Percentiles rank a stretch among this genome's conserved stretches.
These are phyloP conservation scores for Irena cyanogastra DNA, from an alignment of 2,113 vertebrate genomes.

Conservation along the genomic window DNA sequence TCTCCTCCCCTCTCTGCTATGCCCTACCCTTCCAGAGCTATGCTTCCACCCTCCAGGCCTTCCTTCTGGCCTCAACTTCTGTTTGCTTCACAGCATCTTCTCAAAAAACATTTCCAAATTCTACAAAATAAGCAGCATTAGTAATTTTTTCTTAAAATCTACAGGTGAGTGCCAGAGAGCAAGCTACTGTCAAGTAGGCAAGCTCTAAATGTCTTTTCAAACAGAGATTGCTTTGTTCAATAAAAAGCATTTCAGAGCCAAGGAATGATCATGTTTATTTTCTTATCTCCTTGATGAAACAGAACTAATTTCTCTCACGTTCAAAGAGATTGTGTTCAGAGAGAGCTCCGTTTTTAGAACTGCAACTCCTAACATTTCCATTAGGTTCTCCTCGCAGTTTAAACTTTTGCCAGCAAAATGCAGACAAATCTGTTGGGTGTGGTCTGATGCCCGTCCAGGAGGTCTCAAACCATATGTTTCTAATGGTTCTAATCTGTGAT, in stretches of 20 bases:
- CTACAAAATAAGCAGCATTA: background rate
- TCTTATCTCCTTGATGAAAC: slow-evolving; percentile 40
- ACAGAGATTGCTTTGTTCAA: slow-evolving; percentile 8
- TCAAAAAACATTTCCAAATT: background rate
- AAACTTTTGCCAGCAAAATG: background rate
- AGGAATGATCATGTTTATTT: slow-evolving; percentile 38
- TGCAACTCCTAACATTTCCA: background rate
- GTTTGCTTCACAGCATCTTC: background rate
- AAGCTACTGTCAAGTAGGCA: background rate
- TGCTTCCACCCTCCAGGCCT: background rate
- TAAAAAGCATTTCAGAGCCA: slow-evolving; percentile 38
- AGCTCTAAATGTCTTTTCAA: background rate
- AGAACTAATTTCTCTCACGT: slow-evolving; percentile 2
- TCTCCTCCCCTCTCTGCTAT: background rate
- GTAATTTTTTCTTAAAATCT: background rate
- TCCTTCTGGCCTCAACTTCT: background rate
- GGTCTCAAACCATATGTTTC: background rate
- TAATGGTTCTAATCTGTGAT: background rate
- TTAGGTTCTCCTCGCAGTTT: background rate
- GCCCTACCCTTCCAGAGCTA: background rate
- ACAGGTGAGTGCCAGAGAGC: background rate
- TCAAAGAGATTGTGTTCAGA: slow-evolving; percentile 3
- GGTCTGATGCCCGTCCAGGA: background rate
- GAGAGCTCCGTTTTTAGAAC: background rate
- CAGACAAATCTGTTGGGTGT: background rate